Evolutionary conservation across 1,140 invertebrate species (phyloP), one percentile per base, ranked within the genome.

Genomic region (Brachionus angularis): DNA sequence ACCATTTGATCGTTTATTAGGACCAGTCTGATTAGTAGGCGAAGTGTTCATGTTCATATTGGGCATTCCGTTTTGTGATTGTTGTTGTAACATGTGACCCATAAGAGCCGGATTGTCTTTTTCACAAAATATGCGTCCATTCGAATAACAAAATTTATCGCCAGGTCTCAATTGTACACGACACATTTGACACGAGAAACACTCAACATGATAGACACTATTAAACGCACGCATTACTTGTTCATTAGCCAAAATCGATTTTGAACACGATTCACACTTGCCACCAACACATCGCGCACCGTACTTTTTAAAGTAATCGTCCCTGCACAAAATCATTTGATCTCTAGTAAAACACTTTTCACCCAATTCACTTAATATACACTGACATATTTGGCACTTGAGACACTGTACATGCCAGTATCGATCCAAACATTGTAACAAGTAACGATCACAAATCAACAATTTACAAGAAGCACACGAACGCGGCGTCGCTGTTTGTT

Each of bases 351-450:
- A 70, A 31, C 46, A 70, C 14, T 50, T 70, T 52, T 50, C 31
- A 25, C 46, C 67, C 5, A 70, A 1, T 1, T 70, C 67, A 25
- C 36, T 39, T 10, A 70, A 42, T 8, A 53, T 12, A 29, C 36
- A 42, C 2, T 52, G 25, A 42, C 67, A 70, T 1, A 14, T 27
- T 34, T 70, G 46, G 29, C 67, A 70, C 12, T 50, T 50, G 1
- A 70, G 29, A 53, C 67, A 70, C 16, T 70, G 67, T 3, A 70
- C 18, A 52, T 70, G 67, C 67, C 67, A 70, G 29, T 21, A 70
- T 2, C 23, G 47, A 52, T 52, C 42, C 5, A 50, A 18, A 21
- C 46, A 50, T 50, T 70, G 23, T n/a, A 70, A 33, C 14, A 70
- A 33, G 14, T 70, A 39, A 27, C 67, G 46, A 27, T 70, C 67